Evolutionary conservation across 2,888 invertebrate genomes (phyloP), one percentile per base, ranked within the genome.

Genomic region (Caenorhabditis drosophilae): DNA sequence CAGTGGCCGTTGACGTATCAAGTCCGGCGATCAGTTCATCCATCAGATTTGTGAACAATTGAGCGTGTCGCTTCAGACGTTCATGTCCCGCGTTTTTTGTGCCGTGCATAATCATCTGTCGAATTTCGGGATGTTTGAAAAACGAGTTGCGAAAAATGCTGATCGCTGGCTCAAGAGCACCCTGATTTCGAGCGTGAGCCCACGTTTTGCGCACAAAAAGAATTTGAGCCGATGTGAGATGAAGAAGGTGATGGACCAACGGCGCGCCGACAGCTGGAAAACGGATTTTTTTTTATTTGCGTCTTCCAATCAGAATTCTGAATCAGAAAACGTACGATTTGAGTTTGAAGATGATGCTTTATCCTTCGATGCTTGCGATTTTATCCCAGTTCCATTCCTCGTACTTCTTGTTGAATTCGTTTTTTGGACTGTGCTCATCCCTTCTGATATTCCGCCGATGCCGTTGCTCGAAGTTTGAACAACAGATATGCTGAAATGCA

Each of bases 91-190:
- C 56, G 58, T 70, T 73, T 40, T 73, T 73, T 4, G 70, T 60
- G 22, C 73, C 73, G 42, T 67, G 64, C 73, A 73, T 73, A 20
- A 73, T 67, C 41, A 73, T 60, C 18, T 62, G 60, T 11, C 73
- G 56, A 15, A 73, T 70, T 38, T 73, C 73, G 1, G 70, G 63
- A 48, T 73, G 66, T 56, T 73, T 73, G 64, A 73, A 73, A 26
- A 73, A 70, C n/a, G 73, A 70, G 36, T 73, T 70, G 11, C 73
- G 53, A 50, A 73, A 73, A 27, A 73, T 73, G 41, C 67, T 68
- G 11, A 73, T 59, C 15, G 70, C 73, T 11, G 73, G 73, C 50
- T 73, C 73, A 6, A 68, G 42, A 4, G 73, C 63, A 18, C 73
- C 73, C 38, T 73, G 73, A 46, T 68, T 70, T 44, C 73, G 47